Percentiles rank a stretch among this genome's conserved stretches.
These are phyloP conservation scores for Hyperoplus lanceolatus DNA, from an alignment of 2,797 vertebrate species.

Conservation along the genomic window DNA sequence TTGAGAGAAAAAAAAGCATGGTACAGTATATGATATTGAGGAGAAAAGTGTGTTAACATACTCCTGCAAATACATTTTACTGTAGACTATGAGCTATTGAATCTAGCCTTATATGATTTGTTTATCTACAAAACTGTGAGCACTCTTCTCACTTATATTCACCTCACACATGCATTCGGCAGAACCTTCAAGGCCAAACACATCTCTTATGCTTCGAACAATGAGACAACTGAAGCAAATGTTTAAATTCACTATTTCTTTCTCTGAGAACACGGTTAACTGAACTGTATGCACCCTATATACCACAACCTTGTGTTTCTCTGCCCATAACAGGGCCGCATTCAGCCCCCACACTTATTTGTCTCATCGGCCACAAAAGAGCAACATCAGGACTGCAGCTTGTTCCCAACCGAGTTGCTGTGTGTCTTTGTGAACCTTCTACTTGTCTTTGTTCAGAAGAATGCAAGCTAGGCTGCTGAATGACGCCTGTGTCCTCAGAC, in stretches of 20 bases:
- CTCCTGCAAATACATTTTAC: constrained; percentile 59
- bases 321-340: neutral
- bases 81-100: constrained; percentile 55
- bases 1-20: constrained; percentile 35
- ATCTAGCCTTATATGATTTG: constrained; percentile 56
- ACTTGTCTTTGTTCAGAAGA: constrained; percentile 43
- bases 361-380: constrained; percentile 54
- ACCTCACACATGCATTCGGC: constrained; percentile 16
- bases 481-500: constrained; percentile 39
- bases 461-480: constrained; percentile 37
- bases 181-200: constrained; percentile 27
- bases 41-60: constrained; percentile 51
- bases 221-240: constrained; percentile 5
- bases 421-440: constrained; percentile 45
- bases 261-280: constrained; percentile 28
- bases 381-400: constrained; percentile 15
- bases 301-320: constrained; percentile 33
- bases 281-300: constrained; percentile 5
- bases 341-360: constrained; percentile 36
- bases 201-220: constrained; percentile 18
- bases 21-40: constrained; percentile 38
- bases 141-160: constrained; percentile 27
- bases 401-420: constrained; percentile 21
- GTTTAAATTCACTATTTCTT: constrained; percentile 4
- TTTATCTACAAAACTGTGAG: constrained; percentile 45